Conservation (phyloP, 2,888 invertebrate species). For the Drymonia ruficornis region DNA sequence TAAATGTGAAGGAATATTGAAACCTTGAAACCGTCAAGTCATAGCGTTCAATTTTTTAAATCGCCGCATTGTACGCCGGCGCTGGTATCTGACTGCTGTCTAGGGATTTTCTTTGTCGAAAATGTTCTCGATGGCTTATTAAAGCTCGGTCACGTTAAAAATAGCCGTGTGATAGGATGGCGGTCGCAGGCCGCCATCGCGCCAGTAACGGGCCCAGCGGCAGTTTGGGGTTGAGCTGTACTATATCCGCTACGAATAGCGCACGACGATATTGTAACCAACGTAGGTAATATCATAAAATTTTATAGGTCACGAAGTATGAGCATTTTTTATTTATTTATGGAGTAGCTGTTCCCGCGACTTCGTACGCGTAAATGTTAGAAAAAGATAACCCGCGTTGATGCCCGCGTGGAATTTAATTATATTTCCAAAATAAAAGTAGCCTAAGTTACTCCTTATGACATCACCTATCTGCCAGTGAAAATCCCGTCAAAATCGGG, state of each 20-base stretch:
- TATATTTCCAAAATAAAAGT: too few relatives aligned
- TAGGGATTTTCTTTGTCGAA: constrained; percentile 13
- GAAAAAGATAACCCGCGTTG: too few relatives aligned
- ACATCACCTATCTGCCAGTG: too few relatives aligned
- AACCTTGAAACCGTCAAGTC: neutral
- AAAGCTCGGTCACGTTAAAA: constrained; percentile 18
- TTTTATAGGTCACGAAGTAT: constrained; percentile 16
- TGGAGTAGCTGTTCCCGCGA: too few relatives aligned
- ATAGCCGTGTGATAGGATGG: constrained; percentile 10
- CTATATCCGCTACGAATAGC: constrained; percentile 13
- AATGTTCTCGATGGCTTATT: constrained; percentile 14
- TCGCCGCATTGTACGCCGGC: neutral
- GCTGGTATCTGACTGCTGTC: neutral
- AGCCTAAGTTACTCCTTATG: too few relatives aligned
- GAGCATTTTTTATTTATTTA: constrained; percentile 18
- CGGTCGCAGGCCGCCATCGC: constrained; percentile 12
- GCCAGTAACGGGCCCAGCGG: constrained; percentile 6
- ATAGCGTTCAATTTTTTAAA: neutral
- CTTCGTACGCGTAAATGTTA: too few relatives aligned
- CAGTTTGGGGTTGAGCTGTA: constrained; percentile 17
- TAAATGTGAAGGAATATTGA: neutral
- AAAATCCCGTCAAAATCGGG: too few relatives aligned
- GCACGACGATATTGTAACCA: constrained; percentile 12
- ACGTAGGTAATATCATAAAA: constrained; percentile 16
- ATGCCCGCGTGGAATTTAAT: too few relatives aligned